Base-by-base conservation (phyloP, 1,140 invertebrate species). In the Myzus persicae region DNA sequence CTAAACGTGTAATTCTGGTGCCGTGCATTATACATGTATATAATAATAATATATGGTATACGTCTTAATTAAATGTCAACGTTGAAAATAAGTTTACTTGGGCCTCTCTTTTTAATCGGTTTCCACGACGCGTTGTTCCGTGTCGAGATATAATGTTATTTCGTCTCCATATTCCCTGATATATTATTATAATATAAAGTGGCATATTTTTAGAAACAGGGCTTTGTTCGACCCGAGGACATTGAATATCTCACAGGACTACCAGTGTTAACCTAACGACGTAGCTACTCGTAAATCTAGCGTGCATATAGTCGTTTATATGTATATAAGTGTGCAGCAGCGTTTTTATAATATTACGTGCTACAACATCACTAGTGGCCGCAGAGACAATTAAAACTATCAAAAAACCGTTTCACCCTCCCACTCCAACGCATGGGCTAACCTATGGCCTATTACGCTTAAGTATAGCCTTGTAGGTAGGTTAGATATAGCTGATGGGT, bases 41-140 rank as follows among this genome's bases (percentile, higher is more conserved):
- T n/a, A 51, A 54, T 54, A 54, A 85, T 20, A 51, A 54, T 54
- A 54, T 26, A 76, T 46, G 31, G 85, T 87, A 44, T 46, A 88
- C 44, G 44, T 88, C 85, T 88, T 46, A 88, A 88, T 88, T 88
- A 46, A 88, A 46, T 44, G 85, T 48, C 44, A n/a, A n/a, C 20
- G 44, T 36, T 46, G 31, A 18, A 88, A 88, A 88, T 88, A 42
- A 18, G 84, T 31, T 44, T 76, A 14, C 31, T n/a, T 5, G 18
- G 31, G 4, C 14, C 59, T n/a, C 59, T n/a, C 59, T 76, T 44
- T 44, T 44, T 44, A 14, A 42, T 87, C 42, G 42, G 42, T 44
- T 87, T 44, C 26, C 26, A 24, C 59, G 22, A 26, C 38, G 38
- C 2, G 82, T 40, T 14, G 40, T 42, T 51, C 59, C 14, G 6